Evolutionary conservation across 2,113 vertebrate species (phyloP), one percentile per base, ranked within the genome.

Genomic region (Alaudala cheleensis): DNA sequence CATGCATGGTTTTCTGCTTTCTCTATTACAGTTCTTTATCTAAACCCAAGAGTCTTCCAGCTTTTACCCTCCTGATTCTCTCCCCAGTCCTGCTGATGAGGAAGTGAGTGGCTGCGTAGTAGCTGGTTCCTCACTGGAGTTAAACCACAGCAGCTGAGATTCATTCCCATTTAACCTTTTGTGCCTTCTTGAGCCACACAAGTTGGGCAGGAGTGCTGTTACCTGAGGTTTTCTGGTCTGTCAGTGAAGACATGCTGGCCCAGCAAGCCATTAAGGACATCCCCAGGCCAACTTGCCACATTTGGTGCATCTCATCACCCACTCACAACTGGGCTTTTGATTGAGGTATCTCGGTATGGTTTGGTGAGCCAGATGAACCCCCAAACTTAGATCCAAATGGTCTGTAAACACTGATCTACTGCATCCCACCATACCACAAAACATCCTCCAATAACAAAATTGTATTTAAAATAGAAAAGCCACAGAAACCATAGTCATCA

Each of bases 101-200:
- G 40, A 44, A 51, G 37, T 33, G n/a, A 61, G 40, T 11, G 40
- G 40, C 25, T 62, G 6, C 0, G 0, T 31, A 20, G n/a, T 47
- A 25, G 45, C 0, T 40, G 29, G 20, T 14, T 69, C 29, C n/a
- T 49, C 14, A 34, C 47, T 77, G 31, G 49, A 40, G 22, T 62
- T 77, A 49, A 62, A 20, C 26, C 25, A 37, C 49, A 83, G 49
- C 8, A 47, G 12, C 34, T 47, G 49, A 72, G 40, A 82, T 74
- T 78, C 34, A 64, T 31, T n/a, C 49, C 61, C 29, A 64, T 72
- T 84, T 71, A 76, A 79, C 3, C 21, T 87, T 78, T 12, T 29
- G 9, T 62, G 11, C 26, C 51, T 66, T 49, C 21, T 31, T 37
- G 44, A 87, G 44, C 42, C 34, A 58, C 6, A 13, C n/a, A 71